Evolutionary conservation across 2,888 invertebrate genomes (phyloP), one percentile per base, ranked within the genome.

Genomic region (Parthenolecanium corni): DNA sequence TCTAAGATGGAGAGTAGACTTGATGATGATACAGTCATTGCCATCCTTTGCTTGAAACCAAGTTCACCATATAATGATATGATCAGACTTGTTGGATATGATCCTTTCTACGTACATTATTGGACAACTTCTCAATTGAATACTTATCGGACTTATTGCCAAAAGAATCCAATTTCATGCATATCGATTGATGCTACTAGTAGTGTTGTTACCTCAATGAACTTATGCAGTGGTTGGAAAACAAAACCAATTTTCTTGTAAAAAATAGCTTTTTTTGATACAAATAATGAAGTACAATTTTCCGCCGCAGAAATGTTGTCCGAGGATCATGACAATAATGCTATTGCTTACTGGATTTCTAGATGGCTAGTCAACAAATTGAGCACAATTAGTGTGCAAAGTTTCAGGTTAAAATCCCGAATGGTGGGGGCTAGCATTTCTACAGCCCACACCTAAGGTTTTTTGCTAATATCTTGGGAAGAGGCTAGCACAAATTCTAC

Each of bases 141-240:
- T 14, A 40, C 65, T n/a, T 66, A 63, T n/a, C 46, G 56, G 16
- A 44, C 42, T 14, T 64, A 65, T 42, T 21, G 46, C 5, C 42
- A 46, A 20, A 6, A 24, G n/a, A 58, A 24, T 18, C 12, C 9
- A 24, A 16, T 12, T 23, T 42, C 46, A 23, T 23, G 38, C 24
- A 38, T 63, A n/a, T 51, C 31, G 18, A 52, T 66, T n/a, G 66
- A 66, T 52, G 65, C 66, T 3, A 64, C 66, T 46, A 64, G 66
- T 12, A 31, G 62, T 6, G 6, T 64, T 9, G 56, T 64, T 6
- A 40, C 16, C 11, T 58, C 64, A 18, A 14, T 42, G 16, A 24
- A 44, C 24, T 58, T 64, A 16, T 44, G 38, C 20, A 54, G 65
- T 36, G 56, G 61, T 3, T n/a, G 52, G 16, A 16, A 24, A 16